These are phyloP conservation scores for Pachyrhynchus sulphureomaculatus DNA, from an alignment of 1,140 invertebrate genomes.

Conservation along the genomic window DNA sequence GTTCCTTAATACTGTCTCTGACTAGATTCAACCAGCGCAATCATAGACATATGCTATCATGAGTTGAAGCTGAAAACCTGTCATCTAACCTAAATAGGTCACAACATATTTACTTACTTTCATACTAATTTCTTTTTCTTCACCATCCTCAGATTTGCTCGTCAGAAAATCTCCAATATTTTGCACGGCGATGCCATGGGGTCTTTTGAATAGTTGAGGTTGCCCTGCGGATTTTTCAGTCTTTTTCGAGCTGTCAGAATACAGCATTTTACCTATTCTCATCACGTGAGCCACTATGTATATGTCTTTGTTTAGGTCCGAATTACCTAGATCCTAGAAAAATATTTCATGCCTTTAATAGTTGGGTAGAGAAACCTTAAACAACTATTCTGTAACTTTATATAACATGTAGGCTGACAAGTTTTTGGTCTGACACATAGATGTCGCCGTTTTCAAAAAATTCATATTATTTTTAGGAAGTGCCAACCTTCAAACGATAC, in stretches of 20 bases:
- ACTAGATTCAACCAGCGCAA: no score
- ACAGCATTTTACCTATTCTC: conserved; percentile 82
- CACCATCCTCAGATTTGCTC: conserved; percentile 63
- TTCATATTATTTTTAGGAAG: no score
- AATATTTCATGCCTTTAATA: not conserved
- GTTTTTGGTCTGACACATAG: no score
- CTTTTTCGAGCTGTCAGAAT: conserved; percentile 76
- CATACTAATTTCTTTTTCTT: conserved; percentile 68
- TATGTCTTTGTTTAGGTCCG: conserved; percentile 78
- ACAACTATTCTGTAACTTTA: no score
- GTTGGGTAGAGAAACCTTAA: not conserved
- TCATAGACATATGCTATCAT: no score
- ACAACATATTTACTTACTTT: conserved; percentile 32
- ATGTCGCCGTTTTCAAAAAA: no score
- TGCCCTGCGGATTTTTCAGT: conserved; percentile 54
- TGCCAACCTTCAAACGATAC: no score
- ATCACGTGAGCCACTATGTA: conserved; percentile 87
- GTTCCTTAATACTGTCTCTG: no score
- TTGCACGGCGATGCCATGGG: conserved; percentile 82
- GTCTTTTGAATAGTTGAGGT: conserved; percentile 66
- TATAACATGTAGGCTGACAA: no score
- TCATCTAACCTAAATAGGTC: no score
- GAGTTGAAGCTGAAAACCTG: no score
- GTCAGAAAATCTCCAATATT: conserved; percentile 62
- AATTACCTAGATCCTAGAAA: conserved; percentile 67